phyloP scores from a whole-genome alignment of 1,140 invertebrate genomes.

The Hycleus phaleratus region DNA sequence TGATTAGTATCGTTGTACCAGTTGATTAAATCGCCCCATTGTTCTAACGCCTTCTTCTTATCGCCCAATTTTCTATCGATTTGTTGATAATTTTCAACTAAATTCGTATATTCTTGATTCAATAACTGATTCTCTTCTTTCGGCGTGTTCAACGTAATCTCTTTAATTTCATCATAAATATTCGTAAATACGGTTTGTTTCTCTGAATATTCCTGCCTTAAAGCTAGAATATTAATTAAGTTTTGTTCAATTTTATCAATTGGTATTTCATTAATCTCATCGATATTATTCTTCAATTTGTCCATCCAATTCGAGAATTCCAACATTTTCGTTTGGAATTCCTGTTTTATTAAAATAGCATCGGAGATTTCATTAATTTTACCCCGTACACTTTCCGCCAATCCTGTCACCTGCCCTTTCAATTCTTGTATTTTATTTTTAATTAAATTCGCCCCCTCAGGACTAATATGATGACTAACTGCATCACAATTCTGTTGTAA shows the following conservation, averaged over 20 bases:
- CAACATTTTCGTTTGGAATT: constrained; percentile 73
- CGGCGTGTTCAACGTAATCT: constrained; percentile 58
- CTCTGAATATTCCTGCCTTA: constrained; percentile 73
- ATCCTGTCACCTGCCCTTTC: constrained; percentile 59
- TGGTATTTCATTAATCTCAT: constrained; percentile 71
- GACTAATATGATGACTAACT: constrained; percentile 63
- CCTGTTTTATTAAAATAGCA: constrained; percentile 69
- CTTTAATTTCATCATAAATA: constrained; percentile 76
- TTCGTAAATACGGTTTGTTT: constrained; percentile 63
- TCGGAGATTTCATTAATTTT: constrained; percentile 74
- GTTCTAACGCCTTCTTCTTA: constrained; percentile 68
- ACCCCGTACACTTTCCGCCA: constrained; percentile 64
- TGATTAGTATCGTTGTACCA: constrained; percentile 76
- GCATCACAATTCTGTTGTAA: constrained; percentile 72
- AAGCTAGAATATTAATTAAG: constrained; percentile 68
- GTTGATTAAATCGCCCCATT: constrained; percentile 73
- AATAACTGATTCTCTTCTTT: constrained; percentile 64
- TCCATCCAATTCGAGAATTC: constrained; percentile 82
- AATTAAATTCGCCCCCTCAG: constrained; percentile 64
- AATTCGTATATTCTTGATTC: constrained; percentile 62
- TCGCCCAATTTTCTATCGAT: constrained; percentile 66
- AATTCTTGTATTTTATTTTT: constrained; percentile 65
- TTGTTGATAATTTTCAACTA: constrained; percentile 69
- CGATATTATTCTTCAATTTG: constrained; percentile 62
- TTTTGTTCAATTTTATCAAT: constrained; percentile 69